A percentile compares a stretch with the other conserved stretches of the same genome.
phyloP scores from a whole-genome alignment of 37 sponge, comb jelly and placozoan genomes.

The Crambe crambe region DNA sequence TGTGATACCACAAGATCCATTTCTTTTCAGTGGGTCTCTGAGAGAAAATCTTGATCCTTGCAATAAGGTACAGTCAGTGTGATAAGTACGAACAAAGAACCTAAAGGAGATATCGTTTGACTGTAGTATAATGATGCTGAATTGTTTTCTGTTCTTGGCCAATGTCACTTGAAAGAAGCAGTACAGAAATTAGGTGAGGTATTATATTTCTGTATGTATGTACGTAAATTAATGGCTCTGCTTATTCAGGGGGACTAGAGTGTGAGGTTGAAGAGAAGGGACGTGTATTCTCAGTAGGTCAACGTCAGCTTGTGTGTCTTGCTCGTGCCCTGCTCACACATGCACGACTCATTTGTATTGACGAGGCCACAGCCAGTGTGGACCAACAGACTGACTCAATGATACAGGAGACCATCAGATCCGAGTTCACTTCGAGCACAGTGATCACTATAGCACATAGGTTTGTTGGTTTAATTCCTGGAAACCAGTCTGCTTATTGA shows the following conservation, averaged over 20 bases:
- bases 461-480: slow-evolving; percentile 4
- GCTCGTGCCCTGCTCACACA: slow-evolving; percentile 85
- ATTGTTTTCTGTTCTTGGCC: slow-evolving; percentile 62
- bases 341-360: slow-evolving; percentile 87
- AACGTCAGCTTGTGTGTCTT: slow-evolving; percentile 94
- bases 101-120: not conserved
- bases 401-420: slow-evolving; percentile 77
- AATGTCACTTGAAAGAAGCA: slow-evolving; percentile 72
- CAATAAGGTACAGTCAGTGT: slow-evolving; percentile 30
- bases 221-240: slow-evolving; percentile 8
- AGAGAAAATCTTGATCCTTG: slow-evolving; percentile 92
- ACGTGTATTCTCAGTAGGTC: slow-evolving; percentile 82
- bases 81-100: not conserved
- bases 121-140: slow-evolving; percentile 67
- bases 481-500: not conserved
- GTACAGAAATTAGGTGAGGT: slow-evolving; percentile 56
- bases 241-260: slow-evolving; percentile 78
- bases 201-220: not conserved
- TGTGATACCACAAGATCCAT: slow-evolving; percentile 97
- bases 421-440: slow-evolving; percentile 78
- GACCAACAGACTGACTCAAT: slow-evolving; percentile 82
- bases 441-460: slow-evolving; percentile 98
- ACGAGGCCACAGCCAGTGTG: slow-evolving; percentile 97
- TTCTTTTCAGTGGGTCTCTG: slow-evolving; percentile 93
- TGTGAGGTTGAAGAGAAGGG: slow-evolving; percentile 82